Conservation (phyloP, 2,113 vertebrate species). For the Ailurus styani region DNA sequence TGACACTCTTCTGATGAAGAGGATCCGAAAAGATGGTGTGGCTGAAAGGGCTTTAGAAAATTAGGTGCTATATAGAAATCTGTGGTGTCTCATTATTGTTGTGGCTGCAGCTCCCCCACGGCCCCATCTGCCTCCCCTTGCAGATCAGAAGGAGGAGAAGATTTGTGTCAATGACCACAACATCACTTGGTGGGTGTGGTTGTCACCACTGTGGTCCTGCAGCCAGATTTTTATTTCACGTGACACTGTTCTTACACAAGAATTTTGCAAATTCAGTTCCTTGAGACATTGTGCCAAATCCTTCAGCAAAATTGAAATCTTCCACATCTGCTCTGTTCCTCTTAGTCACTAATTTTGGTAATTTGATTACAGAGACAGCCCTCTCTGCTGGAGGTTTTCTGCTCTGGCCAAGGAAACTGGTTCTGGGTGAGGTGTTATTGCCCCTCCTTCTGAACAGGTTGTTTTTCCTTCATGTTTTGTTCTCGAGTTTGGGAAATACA, state of each 20-base stretch:
- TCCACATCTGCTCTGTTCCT: constrained; percentile 49
- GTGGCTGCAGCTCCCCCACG: not conserved
- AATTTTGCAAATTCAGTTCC: constrained; percentile 56
- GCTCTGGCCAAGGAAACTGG: not conserved
- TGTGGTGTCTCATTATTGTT: not conserved
- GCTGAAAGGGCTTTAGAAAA: not conserved
- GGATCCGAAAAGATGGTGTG: not conserved
- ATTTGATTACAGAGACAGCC: constrained; percentile 32
- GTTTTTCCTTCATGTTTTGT: not conserved
- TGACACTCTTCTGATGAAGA: not conserved
- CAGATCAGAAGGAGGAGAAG: not conserved
- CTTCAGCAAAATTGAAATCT: constrained; percentile 48
- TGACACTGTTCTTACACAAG: not conserved
- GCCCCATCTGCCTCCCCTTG: not conserved
- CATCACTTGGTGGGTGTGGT: not conserved
- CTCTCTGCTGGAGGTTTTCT: constrained; percentile 5
- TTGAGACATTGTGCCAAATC: constrained; percentile 39
- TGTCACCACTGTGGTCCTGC: not conserved
- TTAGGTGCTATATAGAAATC: not conserved
- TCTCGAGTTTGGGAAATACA: constrained; percentile 27
- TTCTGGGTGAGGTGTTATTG: not conserved
- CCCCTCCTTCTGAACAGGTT: not conserved
- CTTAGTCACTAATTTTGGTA: constrained; percentile 52
- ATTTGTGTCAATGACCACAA: not conserved
- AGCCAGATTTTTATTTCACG: constrained; percentile 17